Base-by-base conservation (phyloP, 2,797 vertebrate species). In the Agapornis canus region DNA sequence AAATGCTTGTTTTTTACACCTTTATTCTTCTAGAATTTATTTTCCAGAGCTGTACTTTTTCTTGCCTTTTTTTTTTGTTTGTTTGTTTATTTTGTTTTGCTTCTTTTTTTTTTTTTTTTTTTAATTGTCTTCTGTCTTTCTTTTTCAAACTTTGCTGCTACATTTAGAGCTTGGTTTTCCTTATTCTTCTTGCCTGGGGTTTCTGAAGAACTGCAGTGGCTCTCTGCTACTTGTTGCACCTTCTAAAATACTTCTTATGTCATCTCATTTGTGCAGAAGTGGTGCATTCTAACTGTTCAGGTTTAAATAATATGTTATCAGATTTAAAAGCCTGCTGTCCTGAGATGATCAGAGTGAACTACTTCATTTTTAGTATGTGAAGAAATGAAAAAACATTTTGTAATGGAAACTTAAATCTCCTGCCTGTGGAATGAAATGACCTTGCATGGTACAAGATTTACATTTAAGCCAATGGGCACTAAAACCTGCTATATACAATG, bases 331-430 rank as follows among this genome's bases (percentile, higher is more conserved):
- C 84, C 90, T 69, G 11, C 73, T 83, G 72, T 92, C 91, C 65
- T 91, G 65, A 92, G 65, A 83, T 63, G 79, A 89, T 93, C 84
- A 70, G 82, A 93, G 66, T 10, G 90, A 92, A 51, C 86, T 69
- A 89, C 91, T 96, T 95, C 85, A 92, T 96, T 96, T 94, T 63
- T 82, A 88, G 57, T 86, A 29, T 77, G 85, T 23, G 76, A 78
- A 87, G 87, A 91, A 94, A 93, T 92, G 82, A 35, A 35, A 35
- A 92, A 96, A 96, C 63, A 66, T 91, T 83, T 83, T 92, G 76
- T 76, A 92, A 94, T 75, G 77, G 92, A 87, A 91, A 88, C 82
- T 86, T 93, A 94, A 93, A 96, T 93, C 92, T 95, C 66, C 76
- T 92, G 54, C 56, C 86, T 86, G 56, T 76, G 47, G 47, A 94